phyloP scores from a whole-genome alignment of 2,888 invertebrate genomes.

The Ptycholaimellus sp. region DNA sequence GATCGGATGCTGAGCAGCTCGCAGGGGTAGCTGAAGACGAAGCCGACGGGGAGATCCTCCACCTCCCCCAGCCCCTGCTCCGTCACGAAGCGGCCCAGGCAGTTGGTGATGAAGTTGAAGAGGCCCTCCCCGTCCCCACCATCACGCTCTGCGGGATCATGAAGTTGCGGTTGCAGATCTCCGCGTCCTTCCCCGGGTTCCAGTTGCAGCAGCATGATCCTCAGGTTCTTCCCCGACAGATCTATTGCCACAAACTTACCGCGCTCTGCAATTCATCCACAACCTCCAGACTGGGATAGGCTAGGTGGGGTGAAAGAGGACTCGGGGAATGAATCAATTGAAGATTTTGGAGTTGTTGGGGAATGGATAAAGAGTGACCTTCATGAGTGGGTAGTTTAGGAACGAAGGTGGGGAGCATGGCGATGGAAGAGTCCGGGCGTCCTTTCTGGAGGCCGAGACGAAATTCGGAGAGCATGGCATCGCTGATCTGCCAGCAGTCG shows the following conservation, averaged over 20 bases:
- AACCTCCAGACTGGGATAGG: no score
- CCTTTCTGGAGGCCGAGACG: constrained; percentile 7
- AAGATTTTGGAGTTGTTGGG: neutral
- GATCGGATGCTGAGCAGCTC: constrained; percentile 22
- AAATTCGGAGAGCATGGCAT: constrained; percentile 18
- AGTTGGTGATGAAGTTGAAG: constrained; percentile 25
- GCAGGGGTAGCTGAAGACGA: constrained; percentile 25
- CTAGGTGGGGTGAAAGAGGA: neutral
- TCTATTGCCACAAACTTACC: constrained; percentile 25
- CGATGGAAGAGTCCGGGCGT: constrained; percentile 14
- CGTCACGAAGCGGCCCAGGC: constrained; percentile 20
- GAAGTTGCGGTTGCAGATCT: constrained; percentile 17
- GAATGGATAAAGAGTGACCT: constrained; percentile 10
- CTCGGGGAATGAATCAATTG: neutral
- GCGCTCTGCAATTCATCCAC: constrained; percentile 12
- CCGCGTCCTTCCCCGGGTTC: constrained; percentile 13
- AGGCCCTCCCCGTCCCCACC: constrained; percentile 25
- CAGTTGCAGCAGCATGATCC: constrained; percentile 20
- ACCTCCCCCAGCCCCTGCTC: constrained; percentile 21
- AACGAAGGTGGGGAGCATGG: constrained; percentile 25
- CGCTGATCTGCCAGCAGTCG: constrained; percentile 14
- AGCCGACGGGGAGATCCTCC: constrained; percentile 23
- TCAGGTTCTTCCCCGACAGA: constrained; percentile 23
- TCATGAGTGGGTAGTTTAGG: constrained; percentile 23
- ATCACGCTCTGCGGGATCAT: constrained; percentile 21